Evolutionary conservation across 2,113 vertebrate genomes (phyloP).

Genomic region (Gymnocephalus cernua): DNA sequence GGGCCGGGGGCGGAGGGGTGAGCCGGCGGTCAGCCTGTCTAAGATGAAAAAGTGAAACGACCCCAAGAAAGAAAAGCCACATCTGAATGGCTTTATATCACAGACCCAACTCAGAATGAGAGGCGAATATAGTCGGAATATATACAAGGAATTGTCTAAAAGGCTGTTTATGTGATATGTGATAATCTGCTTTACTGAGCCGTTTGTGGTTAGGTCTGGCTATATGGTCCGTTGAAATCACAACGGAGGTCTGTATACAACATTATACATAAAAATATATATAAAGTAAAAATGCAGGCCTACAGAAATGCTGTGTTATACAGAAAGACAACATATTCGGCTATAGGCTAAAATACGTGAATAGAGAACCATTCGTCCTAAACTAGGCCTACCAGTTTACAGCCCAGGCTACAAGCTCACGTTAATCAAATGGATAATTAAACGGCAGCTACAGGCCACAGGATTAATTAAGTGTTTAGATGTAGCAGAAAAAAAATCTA

Average conservation of each 20-base stretch:
- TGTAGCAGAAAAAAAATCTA: neutral
- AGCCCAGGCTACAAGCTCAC: neutral
- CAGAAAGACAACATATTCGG: neutral
- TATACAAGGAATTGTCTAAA: neutral
- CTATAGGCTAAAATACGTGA: neutral
- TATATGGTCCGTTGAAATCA: neutral
- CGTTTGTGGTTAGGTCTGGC: neutral
- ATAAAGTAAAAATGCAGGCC: neutral
- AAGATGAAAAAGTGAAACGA: constrained; percentile 86
- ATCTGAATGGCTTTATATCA: constrained; percentile 73
- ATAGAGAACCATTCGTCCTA: neutral
- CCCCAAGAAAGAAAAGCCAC: constrained; percentile 77
- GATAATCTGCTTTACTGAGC: neutral
- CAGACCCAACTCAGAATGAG: constrained; percentile 10
- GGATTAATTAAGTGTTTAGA: too few relatives aligned
- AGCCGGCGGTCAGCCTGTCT: constrained; percentile 84
- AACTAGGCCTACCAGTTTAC: neutral
- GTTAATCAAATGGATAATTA: constrained; percentile 25
- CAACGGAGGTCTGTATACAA: neutral
- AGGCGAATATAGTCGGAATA: neutral
- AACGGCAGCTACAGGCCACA: neutral
- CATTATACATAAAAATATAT: too few relatives aligned
- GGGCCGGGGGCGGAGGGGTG: constrained; percentile 79
- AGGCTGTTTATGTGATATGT: neutral
- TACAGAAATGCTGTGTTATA: too few relatives aligned